Base-by-base conservation (phyloP, 2,888 invertebrate species). In the Xylocampa areola region DNA sequence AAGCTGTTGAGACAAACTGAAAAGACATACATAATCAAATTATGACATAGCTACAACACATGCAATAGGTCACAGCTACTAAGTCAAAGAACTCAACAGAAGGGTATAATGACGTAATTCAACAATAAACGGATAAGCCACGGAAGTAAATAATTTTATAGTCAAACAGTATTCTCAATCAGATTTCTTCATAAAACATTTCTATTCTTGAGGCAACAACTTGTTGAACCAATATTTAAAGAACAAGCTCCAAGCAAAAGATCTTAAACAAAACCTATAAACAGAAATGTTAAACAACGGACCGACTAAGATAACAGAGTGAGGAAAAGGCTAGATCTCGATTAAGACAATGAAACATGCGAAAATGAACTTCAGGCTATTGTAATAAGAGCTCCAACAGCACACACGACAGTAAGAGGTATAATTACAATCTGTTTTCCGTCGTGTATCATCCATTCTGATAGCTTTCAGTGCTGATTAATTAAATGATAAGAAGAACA, bases 401-500 rank as follows among this genome's bases (percentile, higher is more conserved):
- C 11, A 35, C 16, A 37, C 8, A 32, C 29, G 45, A 69, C 68
- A 70, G 72, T 70, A 72, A 58, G 62, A 57, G 51, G 54, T 75
- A 78, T 81, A 85, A 86, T 86, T 84, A 80, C 80, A 85, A 84
- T 86, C 82, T 77, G 80, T 84, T 84, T 84, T 77, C 76, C 69
- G 70, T 72, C 74, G 73, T 84, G 82, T 81, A 84, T 85, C 83
- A 79, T 80, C 69, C 45, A 73, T 67, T 47, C 52, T 76, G 80
- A 85, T 85, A 83, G 73, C 80, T 84, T 81, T 82, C 77, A 77
- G 77, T 80, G 80, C 80, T 80, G 88, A 89, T 89, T 88, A 88
- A 89, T 88, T 89, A 87, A 87, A 84, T 84, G 87, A 89, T 89
- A 87, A 80, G 66, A 61, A 68, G 68, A 60, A 71, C 55, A 74